Conservation (phyloP, 1,140 invertebrate species). For the Bursaphelenchus mucronatus region DNA sequence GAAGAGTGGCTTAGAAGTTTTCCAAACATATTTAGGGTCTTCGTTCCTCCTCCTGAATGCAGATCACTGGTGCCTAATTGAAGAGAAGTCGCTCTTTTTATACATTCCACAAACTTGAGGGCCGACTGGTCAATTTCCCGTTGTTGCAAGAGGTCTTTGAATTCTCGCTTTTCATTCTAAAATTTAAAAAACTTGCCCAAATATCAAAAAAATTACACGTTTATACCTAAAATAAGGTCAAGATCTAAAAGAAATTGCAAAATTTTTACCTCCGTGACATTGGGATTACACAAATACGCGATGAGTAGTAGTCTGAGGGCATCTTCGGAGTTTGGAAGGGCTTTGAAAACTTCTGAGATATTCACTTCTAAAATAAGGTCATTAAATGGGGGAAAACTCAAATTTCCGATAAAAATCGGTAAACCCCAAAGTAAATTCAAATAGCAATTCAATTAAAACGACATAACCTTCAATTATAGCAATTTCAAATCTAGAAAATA, state of each 20-base stretch:
- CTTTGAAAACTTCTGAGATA: conserved; percentile 22
- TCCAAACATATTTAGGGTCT: conserved; percentile 95
- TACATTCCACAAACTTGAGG: conserved; percentile 51
- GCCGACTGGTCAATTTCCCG: conserved; percentile 40
- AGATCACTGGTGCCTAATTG: conserved; percentile 36
- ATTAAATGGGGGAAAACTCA: no score
- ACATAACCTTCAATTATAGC: neutral
- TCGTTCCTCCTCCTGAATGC: conserved; percentile 82
- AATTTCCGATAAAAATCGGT: no score
- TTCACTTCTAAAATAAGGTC: conserved; percentile 4
- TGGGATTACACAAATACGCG: conserved; percentile 79
- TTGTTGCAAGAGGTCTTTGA: conserved; percentile 37
- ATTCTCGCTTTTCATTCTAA: conserved; percentile 34
- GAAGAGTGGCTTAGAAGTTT: conserved; percentile 93
- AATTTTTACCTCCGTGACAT: conserved; percentile 62
- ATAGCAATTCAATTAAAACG: no score
- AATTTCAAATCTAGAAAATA: neutral
- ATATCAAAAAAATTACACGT: no score
- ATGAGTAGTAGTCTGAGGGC: conserved; percentile 92
- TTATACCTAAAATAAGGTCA: conserved; percentile 4
- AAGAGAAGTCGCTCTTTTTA: conserved; percentile 9
- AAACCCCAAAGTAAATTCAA: no score
- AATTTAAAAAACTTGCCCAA: conserved; percentile 19
- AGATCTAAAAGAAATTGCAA: neutral
- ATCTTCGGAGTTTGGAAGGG: conserved; percentile 71